A percentile compares a stretch with the other conserved stretches of the same genome.
phyloP scores from a whole-genome alignment of 1,140 invertebrate genomes.

The Apolygus lucorum region DNA sequence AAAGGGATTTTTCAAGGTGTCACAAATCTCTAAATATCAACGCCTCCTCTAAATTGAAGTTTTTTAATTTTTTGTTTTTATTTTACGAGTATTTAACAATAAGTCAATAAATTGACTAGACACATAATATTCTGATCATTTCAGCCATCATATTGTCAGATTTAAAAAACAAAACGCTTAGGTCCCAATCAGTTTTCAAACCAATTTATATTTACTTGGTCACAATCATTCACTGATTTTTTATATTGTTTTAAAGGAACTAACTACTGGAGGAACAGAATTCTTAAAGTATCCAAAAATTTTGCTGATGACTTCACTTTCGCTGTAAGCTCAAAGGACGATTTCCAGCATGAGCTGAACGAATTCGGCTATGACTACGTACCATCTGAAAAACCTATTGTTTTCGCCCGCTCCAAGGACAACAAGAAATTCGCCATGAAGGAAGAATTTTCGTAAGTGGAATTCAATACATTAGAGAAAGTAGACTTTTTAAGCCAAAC shows the following conservation, averaged over 20 bases:
- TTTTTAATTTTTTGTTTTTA: too few species aligned
- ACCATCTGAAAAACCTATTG: conserved; percentile 80
- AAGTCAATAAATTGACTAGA: too few species aligned
- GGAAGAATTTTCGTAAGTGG: conserved; percentile 85
- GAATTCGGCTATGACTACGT: conserved; percentile 86
- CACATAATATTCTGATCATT: too few species aligned
- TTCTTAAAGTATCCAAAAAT: conserved; percentile 89
- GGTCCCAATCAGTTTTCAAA: background rate
- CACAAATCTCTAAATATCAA: too few species aligned
- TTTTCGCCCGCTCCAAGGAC: conserved; percentile 69
- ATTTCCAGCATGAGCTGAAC: conserved; percentile 87
- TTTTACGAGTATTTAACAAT: too few species aligned
- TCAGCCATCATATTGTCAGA: too few species aligned
- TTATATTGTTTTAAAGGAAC: too few species aligned
- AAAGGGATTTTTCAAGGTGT: too few species aligned
- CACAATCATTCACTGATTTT: too few species aligned
- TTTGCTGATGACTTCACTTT: conserved; percentile 70
- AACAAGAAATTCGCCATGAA: conserved; percentile 86
- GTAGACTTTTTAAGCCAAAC: conserved; percentile 14
- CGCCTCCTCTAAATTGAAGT: too few species aligned
- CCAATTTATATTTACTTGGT: too few species aligned
- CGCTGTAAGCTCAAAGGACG: conserved; percentile 83
- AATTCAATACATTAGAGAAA: too few species aligned
- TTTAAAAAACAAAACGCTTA: conserved; percentile 1
- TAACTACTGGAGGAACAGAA: conserved; percentile 99